Evolutionary conservation across 2,797 vertebrate species (phyloP).

Genomic region (Eremophila alpestris): DNA sequence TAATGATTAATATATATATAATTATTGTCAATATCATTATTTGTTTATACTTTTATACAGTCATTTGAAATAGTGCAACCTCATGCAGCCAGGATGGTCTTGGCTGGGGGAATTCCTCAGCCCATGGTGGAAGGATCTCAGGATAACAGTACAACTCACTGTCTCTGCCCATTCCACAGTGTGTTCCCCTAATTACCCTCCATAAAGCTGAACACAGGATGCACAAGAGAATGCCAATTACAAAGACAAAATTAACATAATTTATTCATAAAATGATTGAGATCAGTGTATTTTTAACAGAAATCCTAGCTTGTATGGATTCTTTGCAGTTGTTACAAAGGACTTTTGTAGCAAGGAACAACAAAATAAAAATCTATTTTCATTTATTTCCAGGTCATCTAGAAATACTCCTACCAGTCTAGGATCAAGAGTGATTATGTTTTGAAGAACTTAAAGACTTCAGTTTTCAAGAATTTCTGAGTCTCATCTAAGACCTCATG

Average conservation of each 20-base stretch:
- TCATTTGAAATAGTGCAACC: neutral
- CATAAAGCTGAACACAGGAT: neutral
- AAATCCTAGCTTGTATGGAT: neutral
- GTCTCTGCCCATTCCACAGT: neutral
- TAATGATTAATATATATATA: neutral
- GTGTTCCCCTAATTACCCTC: neutral
- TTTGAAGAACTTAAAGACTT: neutral
- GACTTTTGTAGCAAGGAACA: neutral
- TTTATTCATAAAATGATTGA: neutral
- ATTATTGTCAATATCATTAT: neutral
- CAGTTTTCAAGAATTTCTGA: neutral
- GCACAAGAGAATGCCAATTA: neutral
- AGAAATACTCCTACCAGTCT: neutral
- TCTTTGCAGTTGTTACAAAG: neutral
- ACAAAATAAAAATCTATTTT: neutral
- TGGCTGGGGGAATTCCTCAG: neutral
- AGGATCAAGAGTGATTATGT: neutral
- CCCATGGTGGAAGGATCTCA: neutral
- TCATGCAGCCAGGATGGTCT: accelerated
- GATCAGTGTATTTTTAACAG: neutral
- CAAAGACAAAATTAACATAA: neutral
- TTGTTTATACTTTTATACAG: neutral
- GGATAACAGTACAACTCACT: neutral
- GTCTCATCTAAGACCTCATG: neutral
- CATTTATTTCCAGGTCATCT: neutral